Conservation (phyloP, 2,797 vertebrate genomes). For the Diplodus puntazzo region DNA sequence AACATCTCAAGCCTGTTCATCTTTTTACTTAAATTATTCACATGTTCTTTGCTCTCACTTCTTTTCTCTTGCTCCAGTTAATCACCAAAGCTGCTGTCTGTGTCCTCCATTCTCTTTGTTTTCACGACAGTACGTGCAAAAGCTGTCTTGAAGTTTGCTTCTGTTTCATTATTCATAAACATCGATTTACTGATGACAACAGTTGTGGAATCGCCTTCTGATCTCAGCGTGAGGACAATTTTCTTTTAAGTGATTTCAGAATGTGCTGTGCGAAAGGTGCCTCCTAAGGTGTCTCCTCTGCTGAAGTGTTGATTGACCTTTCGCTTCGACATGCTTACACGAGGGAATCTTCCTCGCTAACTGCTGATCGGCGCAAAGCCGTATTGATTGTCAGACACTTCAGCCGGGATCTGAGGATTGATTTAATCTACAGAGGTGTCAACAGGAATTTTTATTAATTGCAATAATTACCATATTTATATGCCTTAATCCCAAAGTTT, state of each 20-base stretch:
- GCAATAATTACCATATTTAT: slow-evolving; percentile 35
- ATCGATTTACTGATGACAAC: slow-evolving; percentile 47
- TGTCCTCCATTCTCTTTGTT: slow-evolving; percentile 24
- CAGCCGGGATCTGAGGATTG: slow-evolving; percentile 50
- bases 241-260: slow-evolving; percentile 53
- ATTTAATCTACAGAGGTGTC: slow-evolving; percentile 49
- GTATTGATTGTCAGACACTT: slow-evolving; percentile 68
- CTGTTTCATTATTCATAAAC: slow-evolving; percentile 60
- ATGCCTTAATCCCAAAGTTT: slow-evolving; percentile 6
- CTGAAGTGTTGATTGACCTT: slow-evolving; percentile 71
- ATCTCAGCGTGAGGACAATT: slow-evolving; percentile 60
- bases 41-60: no score
- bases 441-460: slow-evolving; percentile 41
- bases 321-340: slow-evolving; percentile 64
- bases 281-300: slow-evolving; percentile 40
- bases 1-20: neutral
- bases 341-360: slow-evolving; percentile 57
- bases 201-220: slow-evolving; percentile 39
- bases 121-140: slow-evolving; percentile 12
- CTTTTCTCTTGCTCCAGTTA: neutral
- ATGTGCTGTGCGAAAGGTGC: slow-evolving; percentile 31
- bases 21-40: neutral
- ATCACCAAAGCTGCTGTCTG: slow-evolving; percentile 2
- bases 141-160: slow-evolving; percentile 36
- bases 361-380: slow-evolving; percentile 72